phyloP scores from a whole-genome alignment of 2,113 vertebrate genomes.

The Emydocephalus ijimae region DNA sequence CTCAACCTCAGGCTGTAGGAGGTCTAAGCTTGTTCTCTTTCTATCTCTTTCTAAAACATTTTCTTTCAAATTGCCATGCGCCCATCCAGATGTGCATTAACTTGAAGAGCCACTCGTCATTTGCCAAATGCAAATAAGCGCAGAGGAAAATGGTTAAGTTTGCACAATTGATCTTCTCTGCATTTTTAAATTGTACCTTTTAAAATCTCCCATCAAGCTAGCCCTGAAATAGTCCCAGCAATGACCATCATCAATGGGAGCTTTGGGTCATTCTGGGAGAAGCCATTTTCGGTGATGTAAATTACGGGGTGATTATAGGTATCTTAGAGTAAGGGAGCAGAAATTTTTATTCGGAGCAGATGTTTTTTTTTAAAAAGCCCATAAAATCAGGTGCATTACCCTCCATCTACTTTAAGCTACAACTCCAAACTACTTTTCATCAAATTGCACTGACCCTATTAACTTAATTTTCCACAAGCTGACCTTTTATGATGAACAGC shows the following conservation, averaged over 20 bases:
- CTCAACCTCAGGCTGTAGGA: background rate
- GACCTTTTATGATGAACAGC: slow-evolving; percentile 78
- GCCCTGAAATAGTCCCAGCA: slow-evolving; percentile 73
- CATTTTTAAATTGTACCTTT: slow-evolving; percentile 75
- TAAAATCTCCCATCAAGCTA: slow-evolving; percentile 78
- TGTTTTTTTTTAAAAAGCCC: slow-evolving; percentile 54
- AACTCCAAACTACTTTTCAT: slow-evolving; percentile 75
- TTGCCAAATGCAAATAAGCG: slow-evolving; percentile 66
- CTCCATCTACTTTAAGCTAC: slow-evolving; percentile 68
- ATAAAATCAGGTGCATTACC: slow-evolving; percentile 75
- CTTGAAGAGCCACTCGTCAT: slow-evolving; percentile 62
- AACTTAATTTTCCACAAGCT: slow-evolving; percentile 75
- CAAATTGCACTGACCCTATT: slow-evolving; percentile 78
- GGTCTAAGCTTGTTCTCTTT: slow-evolving; percentile 45
- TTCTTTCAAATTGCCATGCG: slow-evolving; percentile 49
- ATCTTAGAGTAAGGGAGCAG: slow-evolving; percentile 73
- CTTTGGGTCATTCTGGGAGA: slow-evolving; percentile 75
- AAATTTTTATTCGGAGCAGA: slow-evolving; percentile 72
- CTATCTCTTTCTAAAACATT: slow-evolving; percentile 51
- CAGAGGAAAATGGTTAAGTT: slow-evolving; percentile 63
- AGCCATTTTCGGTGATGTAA: slow-evolving; percentile 88
- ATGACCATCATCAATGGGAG: slow-evolving; percentile 74
- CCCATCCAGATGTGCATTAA: slow-evolving; percentile 57
- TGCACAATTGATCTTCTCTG: slow-evolving; percentile 68
- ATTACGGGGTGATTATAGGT: slow-evolving; percentile 78